These are phyloP conservation scores for Erythrocebus patas DNA, from an alignment of 2,113 vertebrate species.

Conservation along the genomic window DNA sequence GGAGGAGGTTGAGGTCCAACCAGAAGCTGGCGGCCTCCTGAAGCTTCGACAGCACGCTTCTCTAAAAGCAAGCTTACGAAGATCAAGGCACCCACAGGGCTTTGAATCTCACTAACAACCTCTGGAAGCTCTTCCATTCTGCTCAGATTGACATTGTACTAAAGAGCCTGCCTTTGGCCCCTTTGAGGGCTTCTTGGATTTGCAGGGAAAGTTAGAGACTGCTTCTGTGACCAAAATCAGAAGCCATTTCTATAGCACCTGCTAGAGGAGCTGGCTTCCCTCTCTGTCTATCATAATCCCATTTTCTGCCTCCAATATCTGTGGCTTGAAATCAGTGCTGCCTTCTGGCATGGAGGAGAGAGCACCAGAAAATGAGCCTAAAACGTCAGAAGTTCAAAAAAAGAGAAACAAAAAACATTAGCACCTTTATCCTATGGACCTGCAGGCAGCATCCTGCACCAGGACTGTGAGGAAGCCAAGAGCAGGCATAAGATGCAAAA, in stretches of 20 bases:
- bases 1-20: not conserved
- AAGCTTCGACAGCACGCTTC: rapidly evolving
- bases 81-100: rapidly evolving
- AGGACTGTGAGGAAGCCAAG: rapidly evolving
- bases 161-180: not conserved
- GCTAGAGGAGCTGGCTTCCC: not conserved
- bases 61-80: not conserved
- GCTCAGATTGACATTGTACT: rapidly evolving
- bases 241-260: slow-evolving; percentile 11
- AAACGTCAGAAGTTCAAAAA: slow-evolving; percentile 38
- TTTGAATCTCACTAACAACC: not conserved
- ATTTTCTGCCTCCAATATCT: slow-evolving; percentile 71
- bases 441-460: not conserved
- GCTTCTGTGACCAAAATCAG: rapidly evolving
- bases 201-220: too few species aligned
- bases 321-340: slow-evolving; percentile 55
- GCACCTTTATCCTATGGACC: slow-evolving; percentile 72
- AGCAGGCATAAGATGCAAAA: not conserved
- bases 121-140: rapidly evolving
- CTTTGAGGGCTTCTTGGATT: rapidly evolving
- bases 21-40: rapidly evolving
- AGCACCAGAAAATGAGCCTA: slow-evolving; percentile 71
- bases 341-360: slow-evolving; percentile 64
- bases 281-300: slow-evolving; percentile 64
- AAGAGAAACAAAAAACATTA: slow-evolving; percentile 48